Base-by-base conservation (phyloP, 2,113 vertebrate species). In the Pao palembangensis region DNA sequence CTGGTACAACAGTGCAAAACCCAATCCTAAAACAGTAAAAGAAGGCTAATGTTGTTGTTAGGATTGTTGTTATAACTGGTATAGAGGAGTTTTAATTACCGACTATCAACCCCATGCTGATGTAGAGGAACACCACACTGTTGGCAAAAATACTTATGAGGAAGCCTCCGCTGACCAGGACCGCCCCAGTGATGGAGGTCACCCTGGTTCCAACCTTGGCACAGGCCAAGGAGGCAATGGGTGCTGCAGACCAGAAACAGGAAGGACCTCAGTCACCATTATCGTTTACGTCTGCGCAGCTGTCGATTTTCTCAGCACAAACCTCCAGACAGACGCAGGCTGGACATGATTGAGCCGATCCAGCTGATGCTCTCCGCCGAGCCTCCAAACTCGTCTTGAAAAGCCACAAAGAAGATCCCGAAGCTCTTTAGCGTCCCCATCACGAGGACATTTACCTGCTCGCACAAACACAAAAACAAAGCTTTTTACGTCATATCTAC, bases 261-360 rank as follows among this genome's bases (percentile, higher is more conserved):
- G 54, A 62, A 60, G 31, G 60, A 65, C 43, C 2, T 13, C 55
- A 16, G 20, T 48, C 15, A 47, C 15, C 44, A 17, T 16, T 17
- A 16, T 17, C 44, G 15, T 17, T 13, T 17, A 44, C 43, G 3
- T n/a, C n/a, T 4, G n/a, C 44, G 6, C 44, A 47, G 34, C 44
- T n/a, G 44, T 13, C 44, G 15, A 42, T 46, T 34, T 3, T 41
- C 51, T 50, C 8, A 25, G 28, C 48, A 59, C 56, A 38, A 84
- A 98, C 96, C 95, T 93, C 89, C 94, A 17, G 89, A 90, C 70
- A 96, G 93, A 69, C 93, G 91, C 59, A 96, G 85, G 19, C 94
- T 93, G 2, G 93, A 94, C 95, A 98, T 96, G 81, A 95, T 92
- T 64, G 94, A 97, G 44, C 96, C 96, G 0, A 98, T 94, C 96